phyloP scores from a whole-genome alignment of 1,140 invertebrate genomes.

The Atta texana region DNA sequence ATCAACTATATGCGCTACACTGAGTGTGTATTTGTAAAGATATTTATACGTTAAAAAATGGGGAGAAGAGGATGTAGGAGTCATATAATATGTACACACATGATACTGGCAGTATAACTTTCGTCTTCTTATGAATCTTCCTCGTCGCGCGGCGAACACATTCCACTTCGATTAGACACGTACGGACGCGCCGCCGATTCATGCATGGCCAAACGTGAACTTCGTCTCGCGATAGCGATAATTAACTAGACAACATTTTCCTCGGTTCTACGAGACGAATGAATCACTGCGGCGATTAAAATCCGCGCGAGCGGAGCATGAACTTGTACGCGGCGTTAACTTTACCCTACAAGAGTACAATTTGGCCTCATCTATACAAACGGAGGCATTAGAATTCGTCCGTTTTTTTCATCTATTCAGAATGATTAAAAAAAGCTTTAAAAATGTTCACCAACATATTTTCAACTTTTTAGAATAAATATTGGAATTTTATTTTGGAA shows the following conservation, averaged over 20 bases:
- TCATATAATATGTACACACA: slow-evolving; percentile 81
- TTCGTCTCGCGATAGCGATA: slow-evolving; percentile 30
- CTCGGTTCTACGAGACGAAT: neutral
- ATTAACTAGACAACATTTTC: slow-evolving; percentile 38
- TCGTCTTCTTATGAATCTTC: slow-evolving; percentile 61
- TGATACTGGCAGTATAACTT: slow-evolving; percentile 82
- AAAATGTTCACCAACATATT: too few relatives aligned
- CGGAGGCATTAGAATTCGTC: too few relatives aligned
- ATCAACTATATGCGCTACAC: slow-evolving; percentile 60
- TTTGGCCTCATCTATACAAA: too few relatives aligned
- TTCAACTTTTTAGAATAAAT: too few relatives aligned
- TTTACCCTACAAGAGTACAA: neutral
- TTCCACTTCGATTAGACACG: slow-evolving; percentile 22
- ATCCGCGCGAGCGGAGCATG: neutral
- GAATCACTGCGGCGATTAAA: neutral
- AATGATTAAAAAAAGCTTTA: too few relatives aligned
- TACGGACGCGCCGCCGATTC: neutral
- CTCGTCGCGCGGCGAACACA: slow-evolving; percentile 25
- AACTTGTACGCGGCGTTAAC: neutral
- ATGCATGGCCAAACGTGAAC: neutral
- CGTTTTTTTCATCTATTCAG: too few relatives aligned
- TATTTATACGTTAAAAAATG: slow-evolving; percentile 73
- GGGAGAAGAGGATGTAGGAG: slow-evolving; percentile 22
- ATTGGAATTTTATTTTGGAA: too few relatives aligned
- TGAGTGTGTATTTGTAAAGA: slow-evolving; percentile 56